These are phyloP conservation scores for Desoria tigrina DNA, from an alignment of 2,888 invertebrate species.

Conservation along the genomic window DNA sequence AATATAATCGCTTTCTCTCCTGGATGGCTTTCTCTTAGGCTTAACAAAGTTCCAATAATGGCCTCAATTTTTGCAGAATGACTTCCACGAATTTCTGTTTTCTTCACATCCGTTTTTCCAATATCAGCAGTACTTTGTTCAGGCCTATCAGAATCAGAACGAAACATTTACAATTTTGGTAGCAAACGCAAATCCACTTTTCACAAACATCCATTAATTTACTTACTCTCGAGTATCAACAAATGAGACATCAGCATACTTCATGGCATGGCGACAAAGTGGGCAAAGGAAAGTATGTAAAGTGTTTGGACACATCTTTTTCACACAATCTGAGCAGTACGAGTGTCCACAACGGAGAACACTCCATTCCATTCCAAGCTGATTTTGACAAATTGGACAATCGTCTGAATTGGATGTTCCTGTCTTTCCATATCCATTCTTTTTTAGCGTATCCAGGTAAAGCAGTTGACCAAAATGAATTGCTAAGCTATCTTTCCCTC, in stretches of 20 bases:
- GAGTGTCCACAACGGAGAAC: constrained; percentile 74
- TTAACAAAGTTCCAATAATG: constrained; percentile 64
- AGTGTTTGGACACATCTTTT: constrained; percentile 39
- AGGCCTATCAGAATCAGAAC: too few species aligned
- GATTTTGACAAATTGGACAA: constrained; percentile 70
- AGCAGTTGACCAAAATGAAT: constrained; percentile 64
- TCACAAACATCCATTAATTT: not conserved
- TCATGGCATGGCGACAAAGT: constrained; percentile 64
- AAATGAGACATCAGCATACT: constrained; percentile 60
- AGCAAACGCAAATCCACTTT: too few species aligned
- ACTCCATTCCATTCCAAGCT: constrained; percentile 67
- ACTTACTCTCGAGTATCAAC: constrained; percentile 49
- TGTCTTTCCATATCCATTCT: constrained; percentile 60
- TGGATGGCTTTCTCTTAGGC: constrained; percentile 62
- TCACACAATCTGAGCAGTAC: constrained; percentile 61
- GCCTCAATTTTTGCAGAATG: constrained; percentile 71
- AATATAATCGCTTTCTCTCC: constrained; percentile 72
- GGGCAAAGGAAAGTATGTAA: constrained; percentile 59
- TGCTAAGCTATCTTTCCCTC: constrained; percentile 35
- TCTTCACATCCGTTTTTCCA: not conserved
- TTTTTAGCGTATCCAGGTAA: constrained; percentile 67
- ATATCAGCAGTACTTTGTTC: too few species aligned
- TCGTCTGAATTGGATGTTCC: constrained; percentile 62
- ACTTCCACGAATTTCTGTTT: constrained; percentile 62
- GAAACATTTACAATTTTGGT: too few species aligned